Conservation (phyloP, 2,113 vertebrate species). For the Brienomyrus longianalis region DNA sequence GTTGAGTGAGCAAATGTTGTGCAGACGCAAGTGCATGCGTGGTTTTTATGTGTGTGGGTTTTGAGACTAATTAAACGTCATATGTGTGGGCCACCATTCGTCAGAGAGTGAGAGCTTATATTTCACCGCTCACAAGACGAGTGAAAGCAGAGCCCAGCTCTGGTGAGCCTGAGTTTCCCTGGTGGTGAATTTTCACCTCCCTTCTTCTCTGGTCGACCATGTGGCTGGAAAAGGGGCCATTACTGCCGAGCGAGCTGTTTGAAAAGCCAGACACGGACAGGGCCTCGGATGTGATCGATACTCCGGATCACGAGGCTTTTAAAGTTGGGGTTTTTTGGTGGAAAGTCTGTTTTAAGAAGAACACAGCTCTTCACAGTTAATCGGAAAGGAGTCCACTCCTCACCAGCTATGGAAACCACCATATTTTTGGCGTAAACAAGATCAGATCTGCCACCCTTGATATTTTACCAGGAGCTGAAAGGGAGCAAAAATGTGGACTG, state of each 20-base stretch:
- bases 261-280: background rate
- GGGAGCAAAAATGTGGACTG: background rate
- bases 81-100: background rate
- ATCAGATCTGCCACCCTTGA: background rate
- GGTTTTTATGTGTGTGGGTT: background rate
- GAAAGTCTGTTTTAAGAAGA: background rate
- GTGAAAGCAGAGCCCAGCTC: background rate
- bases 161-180: background rate
- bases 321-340: conserved; percentile 6
- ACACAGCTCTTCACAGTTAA: background rate
- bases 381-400: background rate
- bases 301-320: background rate
- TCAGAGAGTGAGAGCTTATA: background rate
- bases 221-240: background rate
- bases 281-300: background rate
- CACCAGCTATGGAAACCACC: background rate
- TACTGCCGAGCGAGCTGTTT: background rate
- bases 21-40: background rate
- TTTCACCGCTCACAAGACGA: background rate
- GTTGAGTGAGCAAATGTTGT: background rate
- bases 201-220: background rate
- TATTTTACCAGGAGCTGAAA: background rate
- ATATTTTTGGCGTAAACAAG: background rate
- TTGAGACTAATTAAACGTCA: background rate
- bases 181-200: background rate